Evolutionary conservation across 2,797 vertebrate species (phyloP).

Genomic region (Crenichthys baileyi): DNA sequence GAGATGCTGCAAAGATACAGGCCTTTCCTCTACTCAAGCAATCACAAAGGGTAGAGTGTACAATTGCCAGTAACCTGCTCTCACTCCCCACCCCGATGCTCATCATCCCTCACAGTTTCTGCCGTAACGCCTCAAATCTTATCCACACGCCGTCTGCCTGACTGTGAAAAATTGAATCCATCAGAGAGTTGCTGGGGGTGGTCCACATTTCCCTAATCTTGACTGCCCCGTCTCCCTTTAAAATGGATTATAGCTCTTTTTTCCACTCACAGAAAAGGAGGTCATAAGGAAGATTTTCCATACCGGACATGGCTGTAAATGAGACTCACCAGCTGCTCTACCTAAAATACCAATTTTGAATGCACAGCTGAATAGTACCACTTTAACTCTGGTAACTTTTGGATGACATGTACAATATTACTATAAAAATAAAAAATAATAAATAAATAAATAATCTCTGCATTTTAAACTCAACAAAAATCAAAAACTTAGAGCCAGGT

Average conservation of each 20-base stretch:
- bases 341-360: conserved; percentile 23
- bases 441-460: conserved; percentile 31
- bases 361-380: conserved; percentile 14
- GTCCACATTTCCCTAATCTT: conserved; percentile 72
- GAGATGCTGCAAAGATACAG: conserved; percentile 49
- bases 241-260: conserved; percentile 70
- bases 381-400: conserved; percentile 13
- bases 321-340: conserved; percentile 30
- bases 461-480: conserved; percentile 19
- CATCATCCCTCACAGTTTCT: conserved; percentile 66
- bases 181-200: conserved; percentile 63
- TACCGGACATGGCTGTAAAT: conserved; percentile 47
- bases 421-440: conserved; percentile 22
- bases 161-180: conserved; percentile 68
- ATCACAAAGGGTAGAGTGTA: conserved; percentile 38
- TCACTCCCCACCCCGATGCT: conserved; percentile 52
- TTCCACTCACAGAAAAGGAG: conserved; percentile 44
- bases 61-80: conserved; percentile 74
- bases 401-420: conserved; percentile 30
- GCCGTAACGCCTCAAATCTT: conserved; percentile 61
- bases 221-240: conserved; percentile 57
- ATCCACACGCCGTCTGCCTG: conserved; percentile 58
- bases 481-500: conserved; percentile 23
- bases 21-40: conserved; percentile 53
- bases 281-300: conserved; percentile 57